Evolutionary conservation across 2,888 invertebrate species (phyloP), one percentile per base, ranked within the genome.

Genomic region (Microdon myrmicae): DNA sequence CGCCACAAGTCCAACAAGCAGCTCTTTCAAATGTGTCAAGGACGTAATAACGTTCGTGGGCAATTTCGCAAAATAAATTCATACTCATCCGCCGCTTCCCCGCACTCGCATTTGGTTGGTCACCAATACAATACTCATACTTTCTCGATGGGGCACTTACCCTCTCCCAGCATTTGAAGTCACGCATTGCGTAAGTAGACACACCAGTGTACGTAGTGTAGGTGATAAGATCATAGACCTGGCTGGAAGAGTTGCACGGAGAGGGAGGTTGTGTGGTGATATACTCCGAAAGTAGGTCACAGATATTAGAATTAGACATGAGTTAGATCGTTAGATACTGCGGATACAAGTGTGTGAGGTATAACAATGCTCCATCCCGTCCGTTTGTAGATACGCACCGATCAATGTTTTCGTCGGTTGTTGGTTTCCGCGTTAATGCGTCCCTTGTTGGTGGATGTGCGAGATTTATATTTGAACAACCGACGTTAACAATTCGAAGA

Each of bases 21-120:
- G n/a, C n/a, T n/a, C n/a, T n/a, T n/a, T 45, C 48, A 61, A 53
- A 61, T 61, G 61, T 61, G 61, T 61, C 61, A 61, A 61, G 61
- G 61, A 61, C 61, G 49, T 16, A 47, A 31, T 32, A 49, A 58
- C 51, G 32, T 49, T 55, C 29, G 55, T 43, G 25, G 48, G 45
- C 25, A 39, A 29, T 20, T 37, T 38, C 28, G 22, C n/a, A n/a
- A n/a, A n/a, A n/a, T n/a, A n/a, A n/a, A n/a, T n/a, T n/a, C n/a
- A n/a, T n/a, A n/a, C n/a, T n/a, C n/a, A n/a, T n/a, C n/a, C n/a
- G n/a, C n/a, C n/a, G n/a, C n/a, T n/a, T n/a, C n/a, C n/a, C n/a
- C n/a, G n/a, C n/a, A n/a, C n/a, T n/a, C n/a, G n/a, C n/a, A n/a
- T n/a, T n/a, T n/a, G n/a, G n/a, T n/a, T n/a, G n/a, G n/a, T n/a